phyloP scores from a whole-genome alignment of 2,888 invertebrate species.

The Pomacea canaliculata region DNA sequence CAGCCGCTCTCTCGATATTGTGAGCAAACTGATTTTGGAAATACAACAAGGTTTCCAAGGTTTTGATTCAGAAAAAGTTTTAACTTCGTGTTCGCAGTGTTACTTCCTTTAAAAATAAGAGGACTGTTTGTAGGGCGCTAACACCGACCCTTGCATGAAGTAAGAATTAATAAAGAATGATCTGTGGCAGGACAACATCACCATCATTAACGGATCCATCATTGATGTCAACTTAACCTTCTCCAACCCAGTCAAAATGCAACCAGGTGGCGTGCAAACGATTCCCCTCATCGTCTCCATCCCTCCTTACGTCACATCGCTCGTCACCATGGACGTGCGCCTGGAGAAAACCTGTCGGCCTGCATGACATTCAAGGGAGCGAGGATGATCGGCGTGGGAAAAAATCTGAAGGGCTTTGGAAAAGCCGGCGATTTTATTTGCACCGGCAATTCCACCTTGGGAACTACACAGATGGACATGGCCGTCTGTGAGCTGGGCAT shows the following conservation, averaged over 20 bases:
- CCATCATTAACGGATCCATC: slow-evolving; percentile 34
- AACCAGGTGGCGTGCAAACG: slow-evolving; percentile 36
- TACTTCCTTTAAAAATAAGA: no score
- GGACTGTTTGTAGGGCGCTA: no score
- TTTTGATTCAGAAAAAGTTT: no score
- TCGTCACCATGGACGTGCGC: slow-evolving; percentile 48
- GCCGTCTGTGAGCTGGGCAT: slow-evolving; percentile 50
- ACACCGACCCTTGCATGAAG: no score
- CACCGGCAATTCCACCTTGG: slow-evolving; percentile 40
- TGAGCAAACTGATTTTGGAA: no score
- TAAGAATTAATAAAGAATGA: no score
- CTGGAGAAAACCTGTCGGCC: slow-evolving; percentile 47
- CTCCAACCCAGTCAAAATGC: slow-evolving; percentile 34
- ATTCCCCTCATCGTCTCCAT: slow-evolving; percentile 41
- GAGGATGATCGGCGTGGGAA: slow-evolving; percentile 39
- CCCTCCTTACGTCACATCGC: slow-evolving; percentile 42
- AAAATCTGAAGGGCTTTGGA: slow-evolving; percentile 32
- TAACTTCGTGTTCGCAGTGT: no score
- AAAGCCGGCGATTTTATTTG: slow-evolving; percentile 34
- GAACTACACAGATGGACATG: slow-evolving; percentile 50
- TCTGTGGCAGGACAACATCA: slow-evolving; percentile 25
- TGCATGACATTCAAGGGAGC: slow-evolving; percentile 48
- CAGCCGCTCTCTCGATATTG: no score
- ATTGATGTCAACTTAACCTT: slow-evolving; percentile 35
- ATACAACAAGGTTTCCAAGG: no score